Base-by-base conservation (phyloP, 2,113 vertebrate genomes). In the Triplophysa siluroides region DNA sequence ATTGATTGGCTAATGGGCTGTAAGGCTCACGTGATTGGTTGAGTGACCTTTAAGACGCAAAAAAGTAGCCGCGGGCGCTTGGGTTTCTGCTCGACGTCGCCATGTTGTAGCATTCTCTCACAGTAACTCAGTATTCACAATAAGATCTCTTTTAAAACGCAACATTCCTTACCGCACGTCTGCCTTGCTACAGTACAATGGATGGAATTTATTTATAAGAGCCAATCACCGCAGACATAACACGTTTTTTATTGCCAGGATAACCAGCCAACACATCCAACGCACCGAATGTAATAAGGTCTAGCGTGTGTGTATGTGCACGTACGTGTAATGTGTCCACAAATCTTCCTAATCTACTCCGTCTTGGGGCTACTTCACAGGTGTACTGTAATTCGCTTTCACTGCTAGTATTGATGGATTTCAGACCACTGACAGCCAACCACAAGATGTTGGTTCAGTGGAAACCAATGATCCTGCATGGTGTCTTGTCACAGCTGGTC, bases 191-290 rank as follows among this genome's bases (percentile, higher is more conserved):
- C 60, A 76, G 16, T 19, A 3, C 60, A 76, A n/a, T 19, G 2
- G 60, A 65, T 21, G 10, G 23, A 65, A 63, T 29, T 14, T 19
- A 75, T 58, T 58, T 21, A 58, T 58, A 33, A 65, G 64, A 81
- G 33, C 64, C 61, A 56, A 76, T 81, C 79, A 76, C 54, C 11
- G 24, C 58, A 70, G 65, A 82, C 65, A 56, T 71, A 70, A 64
- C 45, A 72, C 38, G 12, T 21, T 65, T 58, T 50, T 54, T 76
- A 69, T 58, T 54, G 33, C 63, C 78, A 70, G 56, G 56, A 65
- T 74, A 60, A 73, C n/a, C 58, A 63, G 82, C 76, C 75, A 78
- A 50, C 50, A 74, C 67, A 38, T 23, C 79, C 81, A 60, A 83
- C 19, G 74, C 54, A 19, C 12, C 29, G 18, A 67, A 58, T 43